These are phyloP conservation scores for Synchiropus splendidus DNA, from an alignment of 2,113 vertebrate genomes.

Conservation along the genomic window DNA sequence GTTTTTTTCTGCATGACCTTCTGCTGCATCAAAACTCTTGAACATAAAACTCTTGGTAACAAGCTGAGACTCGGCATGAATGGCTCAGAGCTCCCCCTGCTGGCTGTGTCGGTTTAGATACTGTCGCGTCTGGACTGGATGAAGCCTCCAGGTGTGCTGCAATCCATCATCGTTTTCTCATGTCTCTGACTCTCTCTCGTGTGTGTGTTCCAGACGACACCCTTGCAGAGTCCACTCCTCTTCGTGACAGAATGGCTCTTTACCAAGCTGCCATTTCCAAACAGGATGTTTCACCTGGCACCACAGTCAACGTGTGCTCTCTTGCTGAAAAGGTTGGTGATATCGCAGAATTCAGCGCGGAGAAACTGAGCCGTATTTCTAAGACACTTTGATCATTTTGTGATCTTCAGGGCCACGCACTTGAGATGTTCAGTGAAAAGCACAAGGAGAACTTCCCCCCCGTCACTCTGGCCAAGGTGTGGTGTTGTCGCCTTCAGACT, in stretches of 20 bases:
- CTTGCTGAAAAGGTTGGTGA: too few species aligned
- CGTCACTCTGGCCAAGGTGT: slow-evolving; percentile 59
- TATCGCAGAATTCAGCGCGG: too few species aligned
- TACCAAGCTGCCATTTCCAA: slow-evolving; percentile 90
- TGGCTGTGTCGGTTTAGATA: too few species aligned
- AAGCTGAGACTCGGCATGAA: too few species aligned
- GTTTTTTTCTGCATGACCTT: too few species aligned
- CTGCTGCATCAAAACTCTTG: too few species aligned
- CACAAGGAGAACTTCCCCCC: slow-evolving; percentile 90
- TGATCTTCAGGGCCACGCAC: slow-evolving; percentile 58
- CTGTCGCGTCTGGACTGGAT: too few species aligned
- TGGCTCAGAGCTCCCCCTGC: too few species aligned
- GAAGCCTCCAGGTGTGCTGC: too few species aligned
- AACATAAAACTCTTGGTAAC: too few species aligned
- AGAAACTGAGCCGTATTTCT: background rate
- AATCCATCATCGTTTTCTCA: too few species aligned
- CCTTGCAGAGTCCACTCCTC: slow-evolving; percentile 74
- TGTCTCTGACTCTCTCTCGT: background rate
- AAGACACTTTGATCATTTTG: background rate
- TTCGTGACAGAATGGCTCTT: slow-evolving; percentile 88
- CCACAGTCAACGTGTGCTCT: slow-evolving; percentile 44
- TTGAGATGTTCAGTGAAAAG: slow-evolving; percentile 66
- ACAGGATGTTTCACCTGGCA: slow-evolving; percentile 53
- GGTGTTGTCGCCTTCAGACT: background rate
- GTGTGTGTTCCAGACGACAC: slow-evolving; percentile 44